phyloP scores from a whole-genome alignment of 1,140 invertebrate genomes.

The Heliconius nattereri region DNA sequence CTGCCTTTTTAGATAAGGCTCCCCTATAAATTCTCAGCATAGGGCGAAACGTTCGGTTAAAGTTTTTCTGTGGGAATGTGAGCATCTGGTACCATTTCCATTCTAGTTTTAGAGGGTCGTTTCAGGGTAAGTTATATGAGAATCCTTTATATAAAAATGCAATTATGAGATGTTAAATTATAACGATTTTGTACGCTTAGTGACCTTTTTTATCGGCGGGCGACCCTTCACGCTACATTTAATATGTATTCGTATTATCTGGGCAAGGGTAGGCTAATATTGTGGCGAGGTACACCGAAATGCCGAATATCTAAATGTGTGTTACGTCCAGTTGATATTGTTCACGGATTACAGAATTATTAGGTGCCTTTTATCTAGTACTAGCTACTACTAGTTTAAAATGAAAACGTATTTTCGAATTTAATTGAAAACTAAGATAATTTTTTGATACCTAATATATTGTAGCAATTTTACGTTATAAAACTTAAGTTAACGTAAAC shows the following conservation, averaged over 20 bases:
- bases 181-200: conserved; percentile 26
- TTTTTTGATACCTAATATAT: too few relatives aligned
- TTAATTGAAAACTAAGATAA: background rate
- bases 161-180: conserved; percentile 33
- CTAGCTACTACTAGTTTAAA: too few relatives aligned
- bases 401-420: background rate
- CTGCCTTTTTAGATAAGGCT: conserved; percentile 78
- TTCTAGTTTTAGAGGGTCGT: conserved; percentile 39
- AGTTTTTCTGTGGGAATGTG: conserved; percentile 72
- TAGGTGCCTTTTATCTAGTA: too few relatives aligned
- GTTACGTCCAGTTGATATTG: conserved; percentile 25
- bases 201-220: conserved; percentile 32
- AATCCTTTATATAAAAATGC: conserved; percentile 30
- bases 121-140: conserved; percentile 48
- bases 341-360: conserved; percentile 18
- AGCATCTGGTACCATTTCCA: conserved; percentile 61
- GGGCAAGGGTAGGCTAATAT: conserved; percentile 27
- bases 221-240: conserved; percentile 30
- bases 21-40: conserved; percentile 73
- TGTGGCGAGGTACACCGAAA: conserved; percentile 21
- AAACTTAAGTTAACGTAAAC: too few relatives aligned
- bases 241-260: conserved; percentile 32
- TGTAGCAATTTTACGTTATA: too few relatives aligned
- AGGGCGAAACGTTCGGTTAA: conserved; percentile 62
- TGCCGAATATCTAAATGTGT: conserved; percentile 16